Evolutionary conservation across 2,888 invertebrate species (phyloP).

Genomic region (Imbricaverruca yamaguchii): DNA sequence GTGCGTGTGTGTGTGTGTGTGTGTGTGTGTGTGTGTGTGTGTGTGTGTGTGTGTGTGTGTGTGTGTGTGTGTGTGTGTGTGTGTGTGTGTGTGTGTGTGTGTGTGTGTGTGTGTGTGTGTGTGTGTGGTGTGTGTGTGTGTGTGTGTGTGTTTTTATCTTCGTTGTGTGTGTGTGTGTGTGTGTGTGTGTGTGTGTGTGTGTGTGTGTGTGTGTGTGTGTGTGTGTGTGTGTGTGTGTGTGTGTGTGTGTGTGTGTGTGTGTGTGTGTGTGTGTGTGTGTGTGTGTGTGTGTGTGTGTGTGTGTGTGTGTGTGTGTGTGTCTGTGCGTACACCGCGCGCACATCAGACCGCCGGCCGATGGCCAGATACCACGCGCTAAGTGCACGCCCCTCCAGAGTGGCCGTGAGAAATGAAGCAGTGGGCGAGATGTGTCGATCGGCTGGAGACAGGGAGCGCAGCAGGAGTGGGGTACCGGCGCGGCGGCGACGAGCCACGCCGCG

Average conservation of each 20-base stretch:
- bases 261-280: too few relatives aligned
- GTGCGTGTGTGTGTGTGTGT: background rate
- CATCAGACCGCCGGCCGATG: background rate
- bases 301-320: background rate
- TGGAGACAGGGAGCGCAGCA: background rate
- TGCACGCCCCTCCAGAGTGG: background rate
- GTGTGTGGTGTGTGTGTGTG: background rate
- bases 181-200: too few relatives aligned
- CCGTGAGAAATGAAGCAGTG: constrained; percentile 4
- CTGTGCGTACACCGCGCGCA: too few relatives aligned
- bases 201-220: too few relatives aligned
- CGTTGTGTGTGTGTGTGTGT: too few relatives aligned
- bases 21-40: background rate
- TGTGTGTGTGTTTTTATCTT: too few relatives aligned
- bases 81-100: background rate
- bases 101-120: background rate
- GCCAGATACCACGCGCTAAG: constrained; percentile 2
- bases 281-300: too few relatives aligned
- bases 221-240: too few relatives aligned
- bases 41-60: background rate
- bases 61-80: background rate
- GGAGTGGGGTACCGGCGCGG: background rate
- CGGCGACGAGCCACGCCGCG: background rate
- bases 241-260: too few relatives aligned
- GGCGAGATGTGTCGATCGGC: background rate